phyloP scores from a whole-genome alignment of 2,888 invertebrate species.

The Aradus depressus region DNA sequence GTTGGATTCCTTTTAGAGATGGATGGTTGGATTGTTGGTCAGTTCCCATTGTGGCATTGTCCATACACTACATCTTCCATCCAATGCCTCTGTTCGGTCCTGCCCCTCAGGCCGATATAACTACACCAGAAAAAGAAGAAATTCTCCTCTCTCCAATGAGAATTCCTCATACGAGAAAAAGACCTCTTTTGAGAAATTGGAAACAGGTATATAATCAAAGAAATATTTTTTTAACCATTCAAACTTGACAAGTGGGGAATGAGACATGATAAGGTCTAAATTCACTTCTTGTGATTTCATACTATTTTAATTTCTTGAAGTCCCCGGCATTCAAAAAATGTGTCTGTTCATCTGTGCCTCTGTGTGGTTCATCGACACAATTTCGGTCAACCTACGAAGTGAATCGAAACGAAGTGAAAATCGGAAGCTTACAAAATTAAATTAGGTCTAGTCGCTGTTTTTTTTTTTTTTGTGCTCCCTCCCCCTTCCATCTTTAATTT shows the following conservation, averaged over 20 bases:
- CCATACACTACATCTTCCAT: conserved; percentile 83
- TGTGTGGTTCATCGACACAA: no score
- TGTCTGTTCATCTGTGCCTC: no score
- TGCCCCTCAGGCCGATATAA: conserved; percentile 80
- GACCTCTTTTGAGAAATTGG: conserved; percentile 51
- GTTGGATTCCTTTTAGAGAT: conserved; percentile 31
- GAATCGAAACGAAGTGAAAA: no score
- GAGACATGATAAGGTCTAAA: no score
- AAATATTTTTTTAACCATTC: no score
- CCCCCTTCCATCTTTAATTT: no score
- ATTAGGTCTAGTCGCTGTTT: no score
- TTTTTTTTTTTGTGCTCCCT: no score
- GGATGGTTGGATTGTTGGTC: conserved; percentile 98
- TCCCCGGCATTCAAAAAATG: background rate
- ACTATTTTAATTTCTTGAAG: conserved; percentile 4
- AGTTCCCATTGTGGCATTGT: conserved; percentile 85
- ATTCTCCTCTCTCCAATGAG: conserved; percentile 82
- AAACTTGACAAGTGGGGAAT: no score
- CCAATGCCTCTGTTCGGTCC: conserved; percentile 82
- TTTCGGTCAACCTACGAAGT: no score
- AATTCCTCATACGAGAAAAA: conserved; percentile 66
- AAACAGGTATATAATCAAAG: conserved; percentile 31
- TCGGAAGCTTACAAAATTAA: no score
- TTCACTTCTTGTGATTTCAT: no score
- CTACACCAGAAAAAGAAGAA: conserved; percentile 91